Evolutionary conservation across 2,888 invertebrate genomes (phyloP), one percentile per base, ranked within the genome.

Genomic region (Pristionchus mayeri): DNA sequence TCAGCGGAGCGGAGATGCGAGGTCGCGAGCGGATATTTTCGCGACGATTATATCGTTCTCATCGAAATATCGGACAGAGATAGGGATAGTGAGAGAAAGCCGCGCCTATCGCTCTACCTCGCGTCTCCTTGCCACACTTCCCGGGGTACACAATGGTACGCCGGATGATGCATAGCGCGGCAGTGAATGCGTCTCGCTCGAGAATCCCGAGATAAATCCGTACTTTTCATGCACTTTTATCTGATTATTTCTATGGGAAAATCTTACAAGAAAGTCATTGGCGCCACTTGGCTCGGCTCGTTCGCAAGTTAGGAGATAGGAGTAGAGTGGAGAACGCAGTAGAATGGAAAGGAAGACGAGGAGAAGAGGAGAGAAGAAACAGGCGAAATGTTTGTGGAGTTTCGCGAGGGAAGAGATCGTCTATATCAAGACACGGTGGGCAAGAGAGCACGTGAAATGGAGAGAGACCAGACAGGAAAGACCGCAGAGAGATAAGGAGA

Each of bases 331-430:
- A 78, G 76, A 78, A 78, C 50, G 76, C 76, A n/a, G 76, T 30
- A 50, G 27, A 40, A 30, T 50, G 76, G 50, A 50, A 50, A 40
- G 76, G 30, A 50, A 40, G 76, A 48, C n/a, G 27, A 21, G 75
- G n/a, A 37, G 48, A 48, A 50, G 50, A 18, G 21, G 76, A 78
- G 30, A 16, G 76, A 48, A 78, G 30, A 16, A 50, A 48, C 27
- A 78, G 50, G 30, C 50, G 76, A 78, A 78, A 78, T 78, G 71
- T 71, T 71, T 71, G 71, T 71, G 71, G 44, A 71, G 71, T 71
- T 71, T 71, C 52, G 78, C 78, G 52, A 78, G 78, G 6, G 78
- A 30, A 50, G 34, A 24, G 52, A 78, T 78, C 52, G n/a, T 50
- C 78, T 50, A 78, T 52, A 78, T 50, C 78, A 52, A 50, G 52